Conservation (phyloP, 1,140 invertebrate genomes). For the Atta cephalotes region DNA sequence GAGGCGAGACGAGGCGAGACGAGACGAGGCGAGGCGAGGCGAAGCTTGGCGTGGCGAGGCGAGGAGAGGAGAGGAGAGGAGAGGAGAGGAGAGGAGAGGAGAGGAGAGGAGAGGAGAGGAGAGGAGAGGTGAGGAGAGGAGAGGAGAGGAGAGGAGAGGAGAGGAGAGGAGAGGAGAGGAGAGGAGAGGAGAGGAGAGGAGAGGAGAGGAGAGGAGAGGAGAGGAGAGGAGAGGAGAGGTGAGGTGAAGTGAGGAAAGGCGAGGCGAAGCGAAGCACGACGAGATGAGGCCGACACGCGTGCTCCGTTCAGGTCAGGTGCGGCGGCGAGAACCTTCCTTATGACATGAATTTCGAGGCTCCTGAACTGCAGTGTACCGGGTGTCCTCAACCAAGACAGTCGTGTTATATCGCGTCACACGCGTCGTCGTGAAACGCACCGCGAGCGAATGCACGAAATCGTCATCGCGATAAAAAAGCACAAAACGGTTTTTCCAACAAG, state of each 20-base stretch:
- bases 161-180: not conserved
- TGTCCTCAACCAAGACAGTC: conserved; percentile 60
- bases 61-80: no score
- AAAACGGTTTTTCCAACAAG: conserved; percentile 8
- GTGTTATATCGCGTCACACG: not conserved
- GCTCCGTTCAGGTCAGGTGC: conserved; percentile 64
- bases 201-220: not conserved
- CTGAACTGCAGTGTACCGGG: conserved; percentile 66
- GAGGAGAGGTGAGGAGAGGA: accelerated
- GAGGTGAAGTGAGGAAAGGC: not conserved
- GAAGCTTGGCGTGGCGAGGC: no score
- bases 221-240: not conserved
- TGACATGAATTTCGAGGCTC: conserved; percentile 51
- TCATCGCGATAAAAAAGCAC: not conserved
- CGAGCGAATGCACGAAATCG: conserved; percentile 17
- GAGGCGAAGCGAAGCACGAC: not conserved
- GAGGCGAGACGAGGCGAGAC: no score
- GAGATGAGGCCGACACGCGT: conserved; percentile 45
- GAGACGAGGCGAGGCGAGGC: not conserved
- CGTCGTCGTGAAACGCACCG: not conserved
- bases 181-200: not conserved
- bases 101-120: no score
- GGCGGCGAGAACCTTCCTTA: conserved; percentile 49
- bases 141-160: not conserved
- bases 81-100: no score